These are phyloP conservation scores for Himalopsyche tibetana DNA, from an alignment of 2,888 invertebrate genomes.

Conservation along the genomic window DNA sequence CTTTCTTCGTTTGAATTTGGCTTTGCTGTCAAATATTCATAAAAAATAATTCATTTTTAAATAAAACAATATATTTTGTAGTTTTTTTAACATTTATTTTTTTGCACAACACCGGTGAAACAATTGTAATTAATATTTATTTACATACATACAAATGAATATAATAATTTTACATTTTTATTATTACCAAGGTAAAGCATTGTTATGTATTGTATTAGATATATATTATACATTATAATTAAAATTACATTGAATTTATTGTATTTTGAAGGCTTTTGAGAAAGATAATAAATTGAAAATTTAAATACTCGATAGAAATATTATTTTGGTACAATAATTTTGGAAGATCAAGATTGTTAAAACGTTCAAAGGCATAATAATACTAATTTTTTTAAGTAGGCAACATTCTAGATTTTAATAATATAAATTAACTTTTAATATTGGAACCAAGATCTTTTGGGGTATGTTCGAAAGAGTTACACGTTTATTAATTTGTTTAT, in stretches of 20 bases:
- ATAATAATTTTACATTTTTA: not conserved
- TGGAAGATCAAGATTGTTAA: constrained; percentile 14
- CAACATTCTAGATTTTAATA: not conserved
- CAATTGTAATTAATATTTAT: no score
- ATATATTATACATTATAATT: not conserved
- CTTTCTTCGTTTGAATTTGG: no score
- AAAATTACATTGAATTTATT: not conserved
- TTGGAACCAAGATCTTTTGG: no score
- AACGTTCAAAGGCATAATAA: not conserved
- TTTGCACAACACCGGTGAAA: no score
- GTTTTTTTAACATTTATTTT: no score
- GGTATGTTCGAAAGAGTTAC: no score
- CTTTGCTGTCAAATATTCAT: no score
- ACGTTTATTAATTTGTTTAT: no score
- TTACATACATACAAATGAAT: no score
- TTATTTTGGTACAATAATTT: not conserved
- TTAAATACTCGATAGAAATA: not conserved
- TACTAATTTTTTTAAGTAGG: not conserved
- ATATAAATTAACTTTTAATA: not conserved
- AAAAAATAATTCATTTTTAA: no score
- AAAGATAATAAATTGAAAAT: not conserved
- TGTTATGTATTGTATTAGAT: not conserved
- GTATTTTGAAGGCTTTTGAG: constrained; percentile 18
- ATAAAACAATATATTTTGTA: no score
- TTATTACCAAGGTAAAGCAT: not conserved